Conservation (phyloP, 2,888 invertebrate species). For the Agelastica alni region DNA sequence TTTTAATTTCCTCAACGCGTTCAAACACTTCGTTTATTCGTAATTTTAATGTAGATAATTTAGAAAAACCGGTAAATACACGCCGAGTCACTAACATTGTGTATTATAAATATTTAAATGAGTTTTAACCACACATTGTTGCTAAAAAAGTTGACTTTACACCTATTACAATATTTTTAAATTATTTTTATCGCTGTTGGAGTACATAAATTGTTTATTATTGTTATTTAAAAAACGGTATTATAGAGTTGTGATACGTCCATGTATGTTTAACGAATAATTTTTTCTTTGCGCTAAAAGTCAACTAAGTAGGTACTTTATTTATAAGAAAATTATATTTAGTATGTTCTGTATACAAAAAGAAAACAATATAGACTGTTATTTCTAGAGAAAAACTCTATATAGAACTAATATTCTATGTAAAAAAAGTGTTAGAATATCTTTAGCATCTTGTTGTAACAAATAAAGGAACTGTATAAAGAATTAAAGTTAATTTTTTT, state of each 20-base stretch:
- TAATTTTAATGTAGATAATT: too few species aligned
- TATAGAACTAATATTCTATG: constrained; percentile 32
- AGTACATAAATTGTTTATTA: background rate
- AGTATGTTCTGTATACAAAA: constrained; percentile 42
- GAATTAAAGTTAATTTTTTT: constrained; percentile 12
- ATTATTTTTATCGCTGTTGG: background rate
- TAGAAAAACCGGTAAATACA: too few species aligned
- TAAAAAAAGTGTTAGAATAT: constrained; percentile 34
- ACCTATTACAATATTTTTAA: background rate
- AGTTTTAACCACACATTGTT: constrained; percentile 10
- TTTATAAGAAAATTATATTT: constrained; percentile 36
- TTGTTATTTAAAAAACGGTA: background rate
- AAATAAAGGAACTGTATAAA: constrained; percentile 34
- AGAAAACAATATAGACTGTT: constrained; percentile 46
- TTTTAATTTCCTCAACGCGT: too few species aligned
- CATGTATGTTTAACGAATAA: too few species aligned
- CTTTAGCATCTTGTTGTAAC: constrained; percentile 43
- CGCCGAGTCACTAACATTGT: constrained; percentile 5
- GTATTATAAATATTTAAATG: too few species aligned
- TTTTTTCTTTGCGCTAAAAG: too few species aligned
- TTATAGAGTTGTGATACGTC: too few species aligned
- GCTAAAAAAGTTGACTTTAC: constrained; percentile 12
- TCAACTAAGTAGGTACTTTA: constrained; percentile 3
- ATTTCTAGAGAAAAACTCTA: constrained; percentile 40
- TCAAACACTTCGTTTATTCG: too few species aligned